phyloP scores from a whole-genome alignment of 2,888 invertebrate genomes.

The Microdon myrmicae region DNA sequence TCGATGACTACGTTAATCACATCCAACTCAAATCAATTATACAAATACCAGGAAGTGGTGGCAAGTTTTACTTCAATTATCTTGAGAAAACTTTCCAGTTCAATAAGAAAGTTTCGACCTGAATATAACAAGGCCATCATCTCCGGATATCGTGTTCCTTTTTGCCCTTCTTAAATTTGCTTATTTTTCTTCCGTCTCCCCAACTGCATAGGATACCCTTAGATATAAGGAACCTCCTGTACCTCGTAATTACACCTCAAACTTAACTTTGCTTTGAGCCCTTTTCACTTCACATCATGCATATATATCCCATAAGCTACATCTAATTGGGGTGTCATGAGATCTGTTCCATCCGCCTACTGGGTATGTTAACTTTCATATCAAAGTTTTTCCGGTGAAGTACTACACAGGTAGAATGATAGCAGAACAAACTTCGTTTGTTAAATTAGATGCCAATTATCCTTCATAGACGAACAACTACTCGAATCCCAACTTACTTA shows the following conservation, averaged over 20 bases:
- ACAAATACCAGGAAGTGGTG: conserved; percentile 34
- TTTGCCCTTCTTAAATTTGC: too few species aligned
- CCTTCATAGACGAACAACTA: conserved; percentile 6
- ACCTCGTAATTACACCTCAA: too few species aligned
- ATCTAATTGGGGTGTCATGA: too few species aligned
- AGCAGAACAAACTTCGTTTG: conserved; percentile 22
- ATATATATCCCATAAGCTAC: too few species aligned
- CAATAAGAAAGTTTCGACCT: conserved; percentile 23
- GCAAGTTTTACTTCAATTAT: conserved; percentile 42
- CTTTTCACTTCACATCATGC: too few species aligned
- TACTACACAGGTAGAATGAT: conserved; percentile 29
- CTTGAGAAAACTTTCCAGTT: conserved; percentile 29
- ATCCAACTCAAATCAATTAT: conserved; percentile 29
- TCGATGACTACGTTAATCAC: conserved; percentile 33
- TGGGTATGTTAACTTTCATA: conserved; percentile 40
- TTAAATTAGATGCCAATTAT: conserved; percentile 52
- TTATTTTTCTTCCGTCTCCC: too few species aligned
- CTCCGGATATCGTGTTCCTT: too few species aligned
- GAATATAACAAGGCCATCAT: too few species aligned
- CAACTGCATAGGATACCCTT: too few species aligned
- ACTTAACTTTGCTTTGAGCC: too few species aligned
- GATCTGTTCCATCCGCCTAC: too few species aligned
- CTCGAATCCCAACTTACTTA: conserved; percentile 23
- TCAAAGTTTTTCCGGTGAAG: conserved; percentile 31
- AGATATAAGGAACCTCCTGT: too few species aligned